These are phyloP conservation scores for Xenus cinereus DNA, from an alignment of 2,113 vertebrate species.

Conservation along the genomic window DNA sequence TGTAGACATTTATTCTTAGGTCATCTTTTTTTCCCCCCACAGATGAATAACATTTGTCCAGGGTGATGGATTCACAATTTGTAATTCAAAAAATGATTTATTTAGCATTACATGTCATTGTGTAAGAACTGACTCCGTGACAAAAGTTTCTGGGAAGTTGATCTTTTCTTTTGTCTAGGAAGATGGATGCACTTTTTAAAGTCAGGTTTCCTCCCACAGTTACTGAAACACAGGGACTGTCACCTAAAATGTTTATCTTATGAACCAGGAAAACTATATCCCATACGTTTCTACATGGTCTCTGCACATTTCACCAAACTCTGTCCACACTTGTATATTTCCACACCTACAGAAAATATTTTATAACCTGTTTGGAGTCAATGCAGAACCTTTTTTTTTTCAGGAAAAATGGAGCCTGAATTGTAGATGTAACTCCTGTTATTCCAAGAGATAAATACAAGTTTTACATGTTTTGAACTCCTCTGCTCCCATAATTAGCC, in stretches of 20 bases:
- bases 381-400: background rate
- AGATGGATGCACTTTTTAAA: slow-evolving; percentile 23
- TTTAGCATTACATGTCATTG: slow-evolving; percentile 32
- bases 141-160: slow-evolving; percentile 50
- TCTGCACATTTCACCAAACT: background rate
- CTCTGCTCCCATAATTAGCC: background rate
- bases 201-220: background rate
- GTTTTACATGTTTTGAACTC: background rate
- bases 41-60: slow-evolving; percentile 23
- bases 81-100: slow-evolving; percentile 53
- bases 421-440: background rate
- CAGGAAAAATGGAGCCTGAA: background rate
- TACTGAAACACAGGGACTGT: background rate
- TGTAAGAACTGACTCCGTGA: background rate
- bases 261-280: background rate
- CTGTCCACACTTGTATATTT: background rate
- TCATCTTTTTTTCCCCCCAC: background rate
- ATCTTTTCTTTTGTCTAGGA: slow-evolving; percentile 36
- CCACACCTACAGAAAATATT: background rate
- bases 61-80: background rate
- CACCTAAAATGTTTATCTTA: background rate
- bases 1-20: slow-evolving; percentile 23
- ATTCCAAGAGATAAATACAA: background rate
- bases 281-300: background rate
- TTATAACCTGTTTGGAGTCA: background rate